A percentile compares a stretch with the other conserved stretches of the same genome.
Conservation (phyloP, 2,888 invertebrate genomes). For the Drosophila longiperda region DNA sequence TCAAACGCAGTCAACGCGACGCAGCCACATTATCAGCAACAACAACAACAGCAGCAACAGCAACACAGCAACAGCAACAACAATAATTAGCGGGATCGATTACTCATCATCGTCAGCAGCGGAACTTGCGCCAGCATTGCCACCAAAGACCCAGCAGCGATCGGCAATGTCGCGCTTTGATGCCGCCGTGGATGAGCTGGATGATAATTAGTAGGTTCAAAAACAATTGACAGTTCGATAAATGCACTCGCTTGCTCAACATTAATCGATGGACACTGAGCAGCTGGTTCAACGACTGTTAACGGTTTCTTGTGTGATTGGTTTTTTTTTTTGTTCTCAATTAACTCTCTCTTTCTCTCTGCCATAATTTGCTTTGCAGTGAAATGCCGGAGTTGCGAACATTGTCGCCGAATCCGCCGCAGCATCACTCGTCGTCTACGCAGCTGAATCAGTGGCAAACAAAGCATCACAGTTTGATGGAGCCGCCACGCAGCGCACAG, state of each 20-base stretch:
- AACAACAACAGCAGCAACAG: constrained; percentile 24
- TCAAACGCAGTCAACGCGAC: constrained; percentile 50
- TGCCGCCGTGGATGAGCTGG: constrained; percentile 87
- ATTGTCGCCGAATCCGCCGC: constrained; percentile 62
- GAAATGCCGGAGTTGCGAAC: constrained; percentile 85
- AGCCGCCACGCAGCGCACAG: constrained; percentile 68
- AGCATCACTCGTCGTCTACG: constrained; percentile 48
- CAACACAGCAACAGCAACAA: constrained; percentile 40
- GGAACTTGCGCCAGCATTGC: constrained; percentile 67
- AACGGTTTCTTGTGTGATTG: not conserved
- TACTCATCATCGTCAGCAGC: constrained; percentile 42
- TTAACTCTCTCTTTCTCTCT: not conserved
- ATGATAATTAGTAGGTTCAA: constrained; percentile 84
- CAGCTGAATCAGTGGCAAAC: constrained; percentile 82
- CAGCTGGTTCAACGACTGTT: not conserved
- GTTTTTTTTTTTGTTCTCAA: not conserved
- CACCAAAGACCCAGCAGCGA: constrained; percentile 61
- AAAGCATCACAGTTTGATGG: constrained; percentile 85
- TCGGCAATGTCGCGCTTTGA: constrained; percentile 87
- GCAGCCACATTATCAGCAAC: constrained; percentile 42
- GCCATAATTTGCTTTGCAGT: constrained; percentile 36
- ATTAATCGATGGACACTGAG: not conserved
- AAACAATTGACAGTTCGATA: not conserved
- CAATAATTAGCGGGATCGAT: constrained; percentile 26
- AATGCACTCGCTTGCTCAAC: not conserved